These are phyloP conservation scores for Mimas tiliae DNA, from an alignment of 2,888 invertebrate genomes.

Conservation along the genomic window DNA sequence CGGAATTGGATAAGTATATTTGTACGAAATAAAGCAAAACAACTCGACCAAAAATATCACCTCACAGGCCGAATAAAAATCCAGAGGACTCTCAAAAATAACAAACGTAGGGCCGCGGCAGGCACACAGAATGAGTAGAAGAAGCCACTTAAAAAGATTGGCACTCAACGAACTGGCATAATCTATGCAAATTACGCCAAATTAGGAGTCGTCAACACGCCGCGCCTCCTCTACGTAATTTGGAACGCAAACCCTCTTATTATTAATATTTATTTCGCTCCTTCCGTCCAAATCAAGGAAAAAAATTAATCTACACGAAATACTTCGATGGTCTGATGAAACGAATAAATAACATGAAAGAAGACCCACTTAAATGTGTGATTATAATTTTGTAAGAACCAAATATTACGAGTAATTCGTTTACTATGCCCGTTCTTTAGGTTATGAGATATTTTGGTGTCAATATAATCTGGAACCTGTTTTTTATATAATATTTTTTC, in stretches of 20 bases:
- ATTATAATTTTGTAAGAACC: background rate
- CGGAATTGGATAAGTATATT: background rate
- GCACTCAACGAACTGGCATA: conserved; percentile 84
- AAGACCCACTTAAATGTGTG: conserved; percentile 31
- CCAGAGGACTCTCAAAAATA: conserved; percentile 63
- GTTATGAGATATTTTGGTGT: too few species aligned
- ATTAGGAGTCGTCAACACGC: conserved; percentile 84
- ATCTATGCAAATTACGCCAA: conserved; percentile 85
- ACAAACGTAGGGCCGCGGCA: conserved; percentile 75
- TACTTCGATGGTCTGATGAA: conserved; percentile 70
- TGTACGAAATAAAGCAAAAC: conserved; percentile 36
- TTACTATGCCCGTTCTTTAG: background rate
- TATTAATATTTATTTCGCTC: conserved; percentile 84
- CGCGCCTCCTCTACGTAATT: conserved; percentile 75
- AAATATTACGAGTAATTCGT: background rate
- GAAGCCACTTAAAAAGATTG: conserved; percentile 85
- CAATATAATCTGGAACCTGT: too few species aligned
- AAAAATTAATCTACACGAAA: conserved; percentile 63
- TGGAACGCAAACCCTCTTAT: conserved; percentile 82
- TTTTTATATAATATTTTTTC: too few species aligned
- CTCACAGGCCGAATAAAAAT: conserved; percentile 54
- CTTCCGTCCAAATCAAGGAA: conserved; percentile 69
- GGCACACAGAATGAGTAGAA: conserved; percentile 79
- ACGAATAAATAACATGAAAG: conserved; percentile 65
- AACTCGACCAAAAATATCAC: conserved; percentile 47